Evolutionary conservation across 2,113 vertebrate species (phyloP).

Genomic region (Sterna hirundo): DNA sequence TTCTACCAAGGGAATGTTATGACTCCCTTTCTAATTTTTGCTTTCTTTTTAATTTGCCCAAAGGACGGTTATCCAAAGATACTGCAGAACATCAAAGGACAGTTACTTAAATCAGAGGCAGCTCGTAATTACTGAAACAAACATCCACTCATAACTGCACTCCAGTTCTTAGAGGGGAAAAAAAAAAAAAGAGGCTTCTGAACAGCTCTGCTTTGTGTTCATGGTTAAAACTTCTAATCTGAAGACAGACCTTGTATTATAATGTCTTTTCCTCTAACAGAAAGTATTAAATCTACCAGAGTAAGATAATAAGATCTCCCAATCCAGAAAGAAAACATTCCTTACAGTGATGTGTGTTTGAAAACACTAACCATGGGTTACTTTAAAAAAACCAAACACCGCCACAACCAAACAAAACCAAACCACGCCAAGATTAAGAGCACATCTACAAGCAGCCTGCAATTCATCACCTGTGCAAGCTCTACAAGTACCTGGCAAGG

Average conservation of each 20-base stretch:
- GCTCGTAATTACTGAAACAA: constrained; percentile 46
- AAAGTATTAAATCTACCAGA: neutral
- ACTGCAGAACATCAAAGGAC: constrained; percentile 51
- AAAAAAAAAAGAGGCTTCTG: neutral
- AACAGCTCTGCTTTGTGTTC: constrained; percentile 14
- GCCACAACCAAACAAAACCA: neutral
- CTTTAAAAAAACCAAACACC: neutral
- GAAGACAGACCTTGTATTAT: neutral
- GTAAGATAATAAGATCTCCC: neutral
- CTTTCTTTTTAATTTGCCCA: constrained; percentile 26
- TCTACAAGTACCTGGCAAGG: neutral
- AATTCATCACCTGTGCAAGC: neutral
- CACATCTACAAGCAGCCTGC: neutral
- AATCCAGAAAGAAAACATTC: neutral
- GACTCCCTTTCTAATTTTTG: constrained; percentile 13
- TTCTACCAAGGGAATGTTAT: constrained; percentile 1
- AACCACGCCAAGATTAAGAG: neutral
- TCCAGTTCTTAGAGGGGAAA: neutral
- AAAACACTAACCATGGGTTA: neutral
- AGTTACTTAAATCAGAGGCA: constrained; percentile 39
- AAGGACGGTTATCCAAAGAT: constrained; percentile 34
- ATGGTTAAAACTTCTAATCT: neutral
- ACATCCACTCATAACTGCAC: constrained; percentile 1
- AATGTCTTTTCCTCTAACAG: neutral
- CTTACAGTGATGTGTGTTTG: neutral